phyloP scores from a whole-genome alignment of 2,113 vertebrate genomes.

The Mormyrus lacerda region DNA sequence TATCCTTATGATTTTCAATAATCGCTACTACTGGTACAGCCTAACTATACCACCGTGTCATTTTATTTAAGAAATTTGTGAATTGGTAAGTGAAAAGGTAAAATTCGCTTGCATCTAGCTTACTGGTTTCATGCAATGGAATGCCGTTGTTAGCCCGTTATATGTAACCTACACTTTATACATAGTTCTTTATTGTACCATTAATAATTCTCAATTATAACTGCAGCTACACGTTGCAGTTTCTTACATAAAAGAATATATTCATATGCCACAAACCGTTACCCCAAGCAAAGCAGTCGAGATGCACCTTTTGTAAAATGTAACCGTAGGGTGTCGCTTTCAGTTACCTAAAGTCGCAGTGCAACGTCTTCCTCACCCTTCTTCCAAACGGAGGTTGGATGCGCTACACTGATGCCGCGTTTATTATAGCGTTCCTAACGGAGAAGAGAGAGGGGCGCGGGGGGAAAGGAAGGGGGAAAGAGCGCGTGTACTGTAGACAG shows the following conservation, averaged over 20 bases:
- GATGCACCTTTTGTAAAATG: background rate
- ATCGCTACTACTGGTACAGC: background rate
- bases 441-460: conserved; percentile 17
- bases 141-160: background rate
- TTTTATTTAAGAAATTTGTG: background rate
- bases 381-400: conserved; percentile 19
- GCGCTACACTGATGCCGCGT: conserved; percentile 51
- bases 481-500: conserved; percentile 50
- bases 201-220: background rate
- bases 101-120: background rate
- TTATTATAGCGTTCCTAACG: conserved; percentile 46
- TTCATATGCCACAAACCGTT: background rate
- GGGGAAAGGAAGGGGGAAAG: conserved; percentile 30
- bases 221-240: background rate
- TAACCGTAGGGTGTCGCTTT: conserved; percentile 8
- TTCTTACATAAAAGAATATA: background rate
- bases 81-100: background rate
- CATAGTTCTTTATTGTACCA: background rate
- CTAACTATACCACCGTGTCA: background rate
- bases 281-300: background rate
- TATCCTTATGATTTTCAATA: background rate
- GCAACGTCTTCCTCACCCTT: conserved; percentile 12
- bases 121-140: background rate
- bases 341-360: conserved; percentile 12
- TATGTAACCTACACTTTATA: background rate